Evolutionary conservation across 2,888 invertebrate genomes (phyloP).

Genomic region (Spodoptera littoralis): DNA sequence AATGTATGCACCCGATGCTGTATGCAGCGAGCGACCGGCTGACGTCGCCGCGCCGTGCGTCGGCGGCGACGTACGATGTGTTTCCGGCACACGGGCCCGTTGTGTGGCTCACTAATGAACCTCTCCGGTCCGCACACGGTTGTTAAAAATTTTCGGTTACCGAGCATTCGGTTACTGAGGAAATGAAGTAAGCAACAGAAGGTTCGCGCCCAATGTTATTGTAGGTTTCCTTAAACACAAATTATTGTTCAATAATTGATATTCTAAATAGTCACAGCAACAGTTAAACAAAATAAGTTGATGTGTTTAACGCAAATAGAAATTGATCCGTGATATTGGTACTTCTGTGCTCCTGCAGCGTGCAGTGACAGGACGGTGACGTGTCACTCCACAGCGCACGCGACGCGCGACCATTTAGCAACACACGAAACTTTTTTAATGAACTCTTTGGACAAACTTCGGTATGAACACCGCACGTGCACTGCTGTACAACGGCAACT

Average conservation of each 20-base stretch:
- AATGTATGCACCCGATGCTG: too few relatives aligned
- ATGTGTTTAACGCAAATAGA: too few relatives aligned
- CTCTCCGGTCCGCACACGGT: slow-evolving; percentile 25
- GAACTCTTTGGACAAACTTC: slow-evolving; percentile 50
- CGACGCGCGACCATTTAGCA: slow-evolving; percentile 28
- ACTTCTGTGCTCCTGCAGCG: slow-evolving; percentile 7
- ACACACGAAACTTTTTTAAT: slow-evolving; percentile 55
- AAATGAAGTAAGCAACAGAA: slow-evolving; percentile 19
- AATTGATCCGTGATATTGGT: not conserved
- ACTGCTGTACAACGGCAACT: not conserved
- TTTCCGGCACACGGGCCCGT: not conserved
- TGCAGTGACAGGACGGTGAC: not conserved
- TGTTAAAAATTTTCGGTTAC: slow-evolving; percentile 52
- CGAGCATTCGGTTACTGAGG: slow-evolving; percentile 17
- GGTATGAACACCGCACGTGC: slow-evolving; percentile 37
- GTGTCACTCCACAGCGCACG: slow-evolving; percentile 1
- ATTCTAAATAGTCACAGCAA: too few relatives aligned
- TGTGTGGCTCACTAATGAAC: slow-evolving; percentile 39
- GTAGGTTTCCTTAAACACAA: too few relatives aligned
- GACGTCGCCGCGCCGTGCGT: not conserved
- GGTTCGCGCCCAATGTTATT: slow-evolving; percentile 1
- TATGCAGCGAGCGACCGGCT: too few relatives aligned
- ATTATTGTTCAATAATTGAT: too few relatives aligned
- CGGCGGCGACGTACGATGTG: slow-evolving; percentile 1
- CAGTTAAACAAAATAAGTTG: too few relatives aligned